phyloP scores from a whole-genome alignment of 2,797 vertebrate genomes.

The Notoglanidium macrostoma region DNA sequence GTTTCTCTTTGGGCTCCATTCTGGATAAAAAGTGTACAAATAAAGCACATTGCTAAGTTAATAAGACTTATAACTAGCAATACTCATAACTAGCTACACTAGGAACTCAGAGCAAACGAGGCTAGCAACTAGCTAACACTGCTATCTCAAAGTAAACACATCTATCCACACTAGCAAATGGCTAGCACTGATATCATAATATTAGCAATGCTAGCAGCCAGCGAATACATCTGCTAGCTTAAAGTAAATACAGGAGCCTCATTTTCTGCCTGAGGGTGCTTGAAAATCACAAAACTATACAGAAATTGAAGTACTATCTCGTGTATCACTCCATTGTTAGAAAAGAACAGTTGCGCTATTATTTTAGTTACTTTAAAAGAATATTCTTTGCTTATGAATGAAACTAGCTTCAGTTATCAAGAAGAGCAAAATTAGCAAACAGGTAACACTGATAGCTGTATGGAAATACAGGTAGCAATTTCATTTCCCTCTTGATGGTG shows the following conservation, averaged over 20 bases:
- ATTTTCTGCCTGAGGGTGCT: too few relatives aligned
- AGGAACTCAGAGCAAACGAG: not conserved
- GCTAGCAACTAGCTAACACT: too few relatives aligned
- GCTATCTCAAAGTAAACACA: too few relatives aligned
- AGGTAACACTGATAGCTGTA: too few relatives aligned
- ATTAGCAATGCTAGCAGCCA: too few relatives aligned
- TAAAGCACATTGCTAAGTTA: not conserved
- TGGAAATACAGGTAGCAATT: too few relatives aligned
- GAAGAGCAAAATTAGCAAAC: not conserved
- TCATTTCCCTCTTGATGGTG: not conserved
- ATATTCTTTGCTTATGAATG: not conserved
- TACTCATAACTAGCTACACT: not conserved
- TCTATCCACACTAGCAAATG: too few relatives aligned
- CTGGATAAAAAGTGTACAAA: not conserved
- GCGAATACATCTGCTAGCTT: not conserved
- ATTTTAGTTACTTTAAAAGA: not conserved
- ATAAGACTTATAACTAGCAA: not conserved
- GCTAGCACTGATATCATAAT: not conserved
- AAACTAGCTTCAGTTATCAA: not conserved
- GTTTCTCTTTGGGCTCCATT: not conserved
- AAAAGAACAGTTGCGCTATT: too few relatives aligned
- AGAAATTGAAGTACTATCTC: too few relatives aligned
- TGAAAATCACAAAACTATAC: too few relatives aligned
- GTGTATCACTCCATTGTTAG: too few relatives aligned
- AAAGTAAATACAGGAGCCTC: not conserved